Percentiles rank a stretch among this genome's conserved stretches.
phyloP scores from a whole-genome alignment of 2,888 invertebrate genomes.

The Scelioninae gen. 2 region DNA sequence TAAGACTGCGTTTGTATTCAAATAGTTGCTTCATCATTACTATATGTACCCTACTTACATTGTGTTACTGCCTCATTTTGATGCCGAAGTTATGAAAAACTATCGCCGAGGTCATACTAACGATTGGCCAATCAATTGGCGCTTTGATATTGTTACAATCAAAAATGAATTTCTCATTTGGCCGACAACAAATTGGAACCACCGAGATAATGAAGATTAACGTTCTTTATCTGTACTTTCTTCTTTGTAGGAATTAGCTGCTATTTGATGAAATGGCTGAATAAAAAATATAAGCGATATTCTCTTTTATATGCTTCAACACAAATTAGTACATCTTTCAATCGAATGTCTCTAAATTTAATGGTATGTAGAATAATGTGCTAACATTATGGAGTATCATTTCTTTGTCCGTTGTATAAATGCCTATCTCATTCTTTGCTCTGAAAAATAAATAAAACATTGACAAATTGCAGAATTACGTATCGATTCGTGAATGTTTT shows the following conservation, averaged over 20 bases:
- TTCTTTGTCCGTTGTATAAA: no score
- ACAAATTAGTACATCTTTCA: constrained; percentile 20
- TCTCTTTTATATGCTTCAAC: no score
- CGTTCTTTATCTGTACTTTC: constrained; percentile 9
- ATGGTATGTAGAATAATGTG: no score
- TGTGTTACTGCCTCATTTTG: constrained; percentile 19
- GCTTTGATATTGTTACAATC: constrained; percentile 10
- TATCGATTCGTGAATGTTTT: constrained; percentile 26
- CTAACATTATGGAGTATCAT: no score
- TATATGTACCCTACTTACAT: constrained; percentile 34
- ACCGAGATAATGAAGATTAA: constrained; percentile 9
- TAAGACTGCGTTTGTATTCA: constrained; percentile 8
- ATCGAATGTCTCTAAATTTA: no score
- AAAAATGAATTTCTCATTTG: constrained; percentile 11
- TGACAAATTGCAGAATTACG: no score
- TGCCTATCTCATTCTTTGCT: no score
- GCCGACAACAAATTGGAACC: constrained; percentile 3
- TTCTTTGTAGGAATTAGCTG: background rate
- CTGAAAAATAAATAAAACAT: background rate
- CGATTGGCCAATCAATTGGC: constrained; percentile 23
- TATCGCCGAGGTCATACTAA: constrained; percentile 11
- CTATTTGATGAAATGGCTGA: background rate
- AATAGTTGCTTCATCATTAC: constrained; percentile 3
- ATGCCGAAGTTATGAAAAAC: constrained; percentile 24
- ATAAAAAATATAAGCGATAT: constrained; percentile 2